These are phyloP conservation scores for Drosophila nigricruria DNA, from an alignment of 2,888 invertebrate species.

Conservation along the genomic window DNA sequence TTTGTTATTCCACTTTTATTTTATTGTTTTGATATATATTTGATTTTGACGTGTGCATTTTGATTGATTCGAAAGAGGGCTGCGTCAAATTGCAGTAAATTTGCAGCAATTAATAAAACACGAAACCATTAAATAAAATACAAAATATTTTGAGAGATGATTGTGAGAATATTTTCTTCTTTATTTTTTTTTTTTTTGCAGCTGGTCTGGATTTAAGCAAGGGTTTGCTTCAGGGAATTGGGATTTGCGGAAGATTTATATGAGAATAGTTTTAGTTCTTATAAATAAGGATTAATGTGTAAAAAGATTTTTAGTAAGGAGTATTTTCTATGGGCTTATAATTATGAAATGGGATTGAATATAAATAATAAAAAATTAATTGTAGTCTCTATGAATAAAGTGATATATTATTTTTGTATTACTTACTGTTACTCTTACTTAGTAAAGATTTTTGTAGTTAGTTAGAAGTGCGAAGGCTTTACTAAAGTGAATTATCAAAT, in stretches of 20 bases:
- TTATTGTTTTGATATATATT: conserved; percentile 65
- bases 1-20: conserved; percentile 13
- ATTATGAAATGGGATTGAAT: too few relatives aligned
- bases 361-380: too few relatives aligned
- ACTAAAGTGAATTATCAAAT: too few relatives aligned
- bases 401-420: too few relatives aligned
- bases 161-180: conserved; percentile 30
- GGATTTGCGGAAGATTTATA: background rate
- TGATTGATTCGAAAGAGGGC: conserved; percentile 68
- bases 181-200: conserved; percentile 7
- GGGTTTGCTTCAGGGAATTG: background rate
- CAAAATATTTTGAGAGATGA: conserved; percentile 13
- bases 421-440: too few relatives aligned
- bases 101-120: conserved; percentile 73
- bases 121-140: conserved; percentile 33
- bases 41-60: conserved; percentile 55
- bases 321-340: background rate
- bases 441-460: too few relatives aligned
- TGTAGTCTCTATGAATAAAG: too few relatives aligned
- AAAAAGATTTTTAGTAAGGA: background rate
- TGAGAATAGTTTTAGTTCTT: background rate
- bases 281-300: background rate
- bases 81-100: conserved; percentile 54
- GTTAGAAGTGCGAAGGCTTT: too few relatives aligned
- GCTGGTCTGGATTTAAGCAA: conserved; percentile 16